Base-by-base conservation (phyloP, 2,888 invertebrate genomes). In the Leptinotarsa juncta region DNA sequence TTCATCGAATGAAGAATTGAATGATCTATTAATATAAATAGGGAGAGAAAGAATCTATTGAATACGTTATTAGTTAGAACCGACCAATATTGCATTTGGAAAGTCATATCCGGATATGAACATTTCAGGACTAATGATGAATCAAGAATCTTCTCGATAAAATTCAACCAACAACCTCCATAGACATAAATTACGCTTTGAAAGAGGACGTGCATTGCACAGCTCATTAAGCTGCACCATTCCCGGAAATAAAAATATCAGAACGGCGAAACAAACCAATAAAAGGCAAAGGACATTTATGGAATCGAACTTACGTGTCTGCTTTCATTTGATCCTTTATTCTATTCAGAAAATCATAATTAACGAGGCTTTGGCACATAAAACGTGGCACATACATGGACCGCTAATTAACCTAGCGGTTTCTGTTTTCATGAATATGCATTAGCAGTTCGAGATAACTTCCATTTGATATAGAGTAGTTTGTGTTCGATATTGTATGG, bases 341-440 rank as follows among this genome's bases (percentile, higher is more conserved):
- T 62, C 69, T 65, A 74, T 67, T 71, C 65, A 42, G 74, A 72
- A 55, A 71, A 74, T 71, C 55, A 74, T 71, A 71, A 71, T 71
- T 62, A 74, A 71, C 74, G 70, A 74, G 55, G 50, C 62, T 62
- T 49, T 42, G 62, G 55, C 71, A 57, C 70, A 74, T 74, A 66
- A 70, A 74, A 74, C 73, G 62, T 51, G 55, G 67, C 70, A 50
- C 48, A 74, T 70, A 70, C 73, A 67, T 60, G 62, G 53, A 67
- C 74, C 71, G 51, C 71, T 74, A 74, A 74, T 74, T 74, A 74
- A 74, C 70, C 73, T 51, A 67, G 70, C 68, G 60, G 71, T 70
- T 74, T 67, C 60, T 71, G 74, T 74, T 74, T 70, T 71, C 74
- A 74, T 74, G 74, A 71, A 74, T 74, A 74, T 74, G 74, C 68